A percentile compares a stretch with the other conserved stretches of the same genome.
Conservation (phyloP, 2,113 vertebrate species). For the Girardinichthys multiradiatus region DNA sequence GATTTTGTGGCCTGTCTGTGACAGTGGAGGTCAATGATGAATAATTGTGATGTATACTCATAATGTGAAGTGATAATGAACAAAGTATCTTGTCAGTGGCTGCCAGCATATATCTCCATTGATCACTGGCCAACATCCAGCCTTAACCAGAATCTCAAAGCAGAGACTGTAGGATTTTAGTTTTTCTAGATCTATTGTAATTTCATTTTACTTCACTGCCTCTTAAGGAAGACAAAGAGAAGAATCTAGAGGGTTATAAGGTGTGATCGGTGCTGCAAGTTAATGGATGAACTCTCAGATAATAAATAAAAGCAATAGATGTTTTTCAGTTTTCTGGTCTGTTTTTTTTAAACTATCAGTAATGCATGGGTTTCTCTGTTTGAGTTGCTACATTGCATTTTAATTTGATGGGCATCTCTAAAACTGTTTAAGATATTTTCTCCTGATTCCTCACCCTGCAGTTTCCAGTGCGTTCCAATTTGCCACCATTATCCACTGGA, state of each 20-base stretch:
- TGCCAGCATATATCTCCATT: slow-evolving; percentile 46
- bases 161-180: slow-evolving; percentile 24
- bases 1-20: slow-evolving; percentile 18
- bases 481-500: slow-evolving; percentile 96
- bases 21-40: slow-evolving; percentile 38
- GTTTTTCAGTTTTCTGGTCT: neutral
- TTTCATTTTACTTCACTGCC: slow-evolving; percentile 23
- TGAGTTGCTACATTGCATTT: neutral
- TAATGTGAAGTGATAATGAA: slow-evolving; percentile 67
- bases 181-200: slow-evolving; percentile 51
- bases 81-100: slow-evolving; percentile 48
- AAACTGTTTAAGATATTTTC: neutral
- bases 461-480: slow-evolving; percentile 96
- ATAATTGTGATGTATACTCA: slow-evolving; percentile 53
- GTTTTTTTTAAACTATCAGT: neutral
- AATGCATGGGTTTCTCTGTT: neutral
- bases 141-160: slow-evolving; percentile 38
- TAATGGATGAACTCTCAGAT: slow-evolving; percentile 31
- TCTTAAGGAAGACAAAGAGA: slow-evolving; percentile 35
- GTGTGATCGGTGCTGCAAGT: slow-evolving; percentile 23
- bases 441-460: slow-evolving; percentile 68
- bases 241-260: slow-evolving; percentile 1
- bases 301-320: neutral
- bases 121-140: slow-evolving; percentile 63
- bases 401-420: neutral